These are phyloP conservation scores for Lucifuga dentata DNA, from an alignment of 2,113 vertebrate genomes.

Conservation along the genomic window DNA sequence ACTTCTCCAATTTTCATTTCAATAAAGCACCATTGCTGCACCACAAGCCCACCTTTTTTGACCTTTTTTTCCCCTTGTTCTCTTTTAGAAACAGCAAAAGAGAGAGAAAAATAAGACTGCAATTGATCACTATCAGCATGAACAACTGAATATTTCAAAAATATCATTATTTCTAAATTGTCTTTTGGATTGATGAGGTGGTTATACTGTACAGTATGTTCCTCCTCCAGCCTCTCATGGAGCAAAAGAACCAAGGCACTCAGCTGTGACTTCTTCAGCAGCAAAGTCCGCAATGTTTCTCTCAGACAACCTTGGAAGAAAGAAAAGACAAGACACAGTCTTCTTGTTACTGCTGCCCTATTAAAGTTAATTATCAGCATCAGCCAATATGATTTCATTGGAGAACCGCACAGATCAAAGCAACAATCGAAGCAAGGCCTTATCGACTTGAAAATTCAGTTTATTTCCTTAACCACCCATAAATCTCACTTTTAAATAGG, in stretches of 20 bases:
- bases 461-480: background rate
- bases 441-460: conserved; percentile 13
- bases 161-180: conserved; percentile 49
- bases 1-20: conserved; percentile 70
- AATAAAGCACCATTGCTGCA: conserved; percentile 56
- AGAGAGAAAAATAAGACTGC: conserved; percentile 47
- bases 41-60: conserved; percentile 66
- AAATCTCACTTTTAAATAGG: conserved; percentile 30
- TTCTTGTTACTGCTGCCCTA: conserved; percentile 9
- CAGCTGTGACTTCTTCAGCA: background rate
- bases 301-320: background rate
- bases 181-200: conserved; percentile 54
- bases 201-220: conserved; percentile 42
- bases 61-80: no score
- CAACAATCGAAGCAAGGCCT: conserved; percentile 8
- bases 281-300: conserved; percentile 14
- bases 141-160: conserved; percentile 23
- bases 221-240: background rate
- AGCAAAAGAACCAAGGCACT: background rate
- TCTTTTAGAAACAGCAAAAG: conserved; percentile 54
- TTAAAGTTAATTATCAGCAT: conserved; percentile 19
- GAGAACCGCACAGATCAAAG: conserved; percentile 21
- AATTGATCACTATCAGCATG: background rate
- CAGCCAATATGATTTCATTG: conserved; percentile 12
- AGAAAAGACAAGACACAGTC: conserved; percentile 4